phyloP scores from a whole-genome alignment of 2,888 invertebrate species.

The Drosophila falleni region DNA sequence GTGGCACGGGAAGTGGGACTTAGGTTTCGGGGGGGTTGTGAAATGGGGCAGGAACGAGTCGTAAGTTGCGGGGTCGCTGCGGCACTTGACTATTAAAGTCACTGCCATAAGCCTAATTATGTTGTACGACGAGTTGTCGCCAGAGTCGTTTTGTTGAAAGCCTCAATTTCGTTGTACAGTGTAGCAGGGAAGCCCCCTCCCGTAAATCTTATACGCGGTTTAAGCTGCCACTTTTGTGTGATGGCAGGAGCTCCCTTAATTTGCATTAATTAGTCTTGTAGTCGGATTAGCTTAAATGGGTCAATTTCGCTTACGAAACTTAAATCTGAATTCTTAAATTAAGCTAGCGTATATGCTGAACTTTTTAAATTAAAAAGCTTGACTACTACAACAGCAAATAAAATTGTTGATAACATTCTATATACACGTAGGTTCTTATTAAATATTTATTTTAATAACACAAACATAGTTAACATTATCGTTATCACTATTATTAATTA shows the following conservation, averaged over 20 bases:
- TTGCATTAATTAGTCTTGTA: conserved; percentile 63
- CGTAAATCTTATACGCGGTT: conserved; percentile 50
- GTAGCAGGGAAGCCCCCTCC: not conserved
- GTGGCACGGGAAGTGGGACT: not conserved
- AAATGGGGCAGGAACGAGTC: not conserved
- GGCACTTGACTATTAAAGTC: conserved; percentile 70
- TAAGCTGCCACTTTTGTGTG: conserved; percentile 24
- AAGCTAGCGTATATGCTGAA: not conserved
- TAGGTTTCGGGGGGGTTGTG: not conserved
- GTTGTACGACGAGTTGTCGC: conserved; percentile 71
- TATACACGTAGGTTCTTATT: too few relatives aligned
- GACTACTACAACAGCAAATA: too few relatives aligned
- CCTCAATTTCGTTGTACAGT: conserved; percentile 36
- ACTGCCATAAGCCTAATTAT: conserved; percentile 78
- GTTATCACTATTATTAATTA: too few relatives aligned
- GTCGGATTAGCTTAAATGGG: conserved; percentile 45
- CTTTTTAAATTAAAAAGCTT: too few relatives aligned
- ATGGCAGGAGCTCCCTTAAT: conserved; percentile 38
- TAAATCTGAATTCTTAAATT: conserved; percentile 4
- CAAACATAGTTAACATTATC: too few relatives aligned
- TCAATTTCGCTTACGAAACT: conserved; percentile 34
- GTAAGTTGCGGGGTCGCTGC: conserved; percentile 13
- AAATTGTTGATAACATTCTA: too few relatives aligned
- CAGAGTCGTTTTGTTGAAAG: conserved; percentile 46
- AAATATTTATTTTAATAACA: too few relatives aligned